Evolutionary conservation across 2,888 invertebrate species (phyloP), one percentile per base, ranked within the genome.

Genomic region (Thecocarcelia acutangulata): DNA sequence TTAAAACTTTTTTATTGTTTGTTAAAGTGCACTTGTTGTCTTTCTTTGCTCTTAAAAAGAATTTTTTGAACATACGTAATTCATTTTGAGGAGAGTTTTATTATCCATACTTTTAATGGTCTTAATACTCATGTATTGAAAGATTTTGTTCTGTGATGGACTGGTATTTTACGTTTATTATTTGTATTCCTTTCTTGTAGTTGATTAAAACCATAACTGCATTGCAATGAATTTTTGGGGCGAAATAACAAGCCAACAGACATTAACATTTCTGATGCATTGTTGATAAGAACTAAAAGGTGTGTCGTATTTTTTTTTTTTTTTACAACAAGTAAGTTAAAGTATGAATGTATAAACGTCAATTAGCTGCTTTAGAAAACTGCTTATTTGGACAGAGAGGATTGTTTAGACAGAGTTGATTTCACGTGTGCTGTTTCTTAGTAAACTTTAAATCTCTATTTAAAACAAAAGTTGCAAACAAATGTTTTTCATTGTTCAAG

Each of bases 11-110:
- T 72, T 70, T 66, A 44, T 70, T 75, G 48, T 64, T 70, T 72
- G 48, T 54, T 82, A 63, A 78, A 78, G 78, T 75, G 48, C 66
- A 68, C 76, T 82, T 70, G 48, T 52, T 63, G 66, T 76, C 58
- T 80, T 63, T 61, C 59, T 54, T 44, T 61, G 12, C 61, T 69
- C 19, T 63, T 54, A n/a, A 69, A 40, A 21, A 17, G 1, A 15
- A 50, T n/a, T 24, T 48, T 46, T 66, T 12, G 21, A 33, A 37
- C 15, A 61, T 17, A 37, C 15, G 54, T 17, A 46, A 28, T 69
- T 15, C 37, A 40, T 56, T 56, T 52, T 59, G 42, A 70, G 64
- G 21, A 58, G 24, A 48, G 17, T 59, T 72, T 78, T 12, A 52
- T 78, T 59, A 56, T 50, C 58, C 64, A 12, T 56, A 66, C 48